Evolutionary conservation across 2,797 vertebrate genomes (phyloP), one percentile per base, ranked within the genome.

Genomic region (Microctenopoma stevenorrisi): DNA sequence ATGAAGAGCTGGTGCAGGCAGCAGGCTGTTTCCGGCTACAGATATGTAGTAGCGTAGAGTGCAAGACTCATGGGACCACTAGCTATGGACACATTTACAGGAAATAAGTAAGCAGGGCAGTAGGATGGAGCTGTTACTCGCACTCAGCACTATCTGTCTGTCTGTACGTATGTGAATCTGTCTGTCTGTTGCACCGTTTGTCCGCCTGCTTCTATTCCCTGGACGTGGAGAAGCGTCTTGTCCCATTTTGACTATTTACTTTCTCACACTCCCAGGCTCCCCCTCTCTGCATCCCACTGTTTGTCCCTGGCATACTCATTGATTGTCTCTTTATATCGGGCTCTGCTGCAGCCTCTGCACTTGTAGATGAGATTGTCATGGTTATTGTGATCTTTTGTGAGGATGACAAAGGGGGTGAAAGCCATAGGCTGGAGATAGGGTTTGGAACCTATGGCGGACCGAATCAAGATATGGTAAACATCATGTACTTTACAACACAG

Each of bases 361-460:
- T 69, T 76, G 74, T 78, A 84, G 83, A 90, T 90, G 88, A 90
- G 85, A 90, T 91, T 87, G 84, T 90, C 87, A 90, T 87, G 86
- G 84, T 86, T 89, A 82, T 87, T 83, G 74, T 83, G 76, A 85
- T 75, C 86, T 86, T 87, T 90, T 89, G 80, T 90, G 28, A 62
- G 48, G 51, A 68, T 66, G 75, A 89, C 79, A 83, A 88, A 85
- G 81, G 71, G 66, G 77, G 64, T 82, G 73, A 89, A 83, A 78
- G 63, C 82, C 77, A 77, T 50, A 75, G 22, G 65, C 42, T 76
- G 67, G 74, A 79, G 81, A 84, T 54, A 54, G 69, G 37, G 57
- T 57, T 64, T 59, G 50, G 66, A 65, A 74, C 61, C 47, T 73
- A 74, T 66, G 70, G 35, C 72, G 55, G 59, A 72, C 8, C 67